phyloP scores from a whole-genome alignment of 2,113 vertebrate genomes.

The Ictalurus punctatus region DNA sequence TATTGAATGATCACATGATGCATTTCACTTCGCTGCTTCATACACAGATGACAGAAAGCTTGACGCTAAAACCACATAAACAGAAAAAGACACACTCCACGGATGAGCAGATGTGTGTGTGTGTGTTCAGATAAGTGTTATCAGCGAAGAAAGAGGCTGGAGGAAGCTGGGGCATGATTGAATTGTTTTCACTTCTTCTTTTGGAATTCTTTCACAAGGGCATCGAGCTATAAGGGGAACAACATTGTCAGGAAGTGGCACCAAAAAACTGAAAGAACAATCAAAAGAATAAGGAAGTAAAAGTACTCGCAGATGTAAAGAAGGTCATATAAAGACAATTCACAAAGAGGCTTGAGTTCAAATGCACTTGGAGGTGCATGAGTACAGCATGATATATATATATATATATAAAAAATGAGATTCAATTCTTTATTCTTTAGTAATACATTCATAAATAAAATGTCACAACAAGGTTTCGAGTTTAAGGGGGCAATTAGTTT shows the following conservation, averaged over 20 bases:
- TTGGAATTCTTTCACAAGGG: slow-evolving; percentile 75
- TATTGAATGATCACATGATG: slow-evolving; percentile 63
- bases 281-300: neutral
- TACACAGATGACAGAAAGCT: slow-evolving; percentile 25
- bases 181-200: slow-evolving; percentile 74
- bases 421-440: neutral
- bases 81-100: slow-evolving; percentile 34
- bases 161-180: neutral
- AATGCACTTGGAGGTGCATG: neutral
- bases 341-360: neutral
- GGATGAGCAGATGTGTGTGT: neutral
- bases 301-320: no score
- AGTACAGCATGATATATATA: no score
- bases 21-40: slow-evolving; percentile 38
- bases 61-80: slow-evolving; percentile 35
- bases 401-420: neutral
- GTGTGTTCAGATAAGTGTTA: slow-evolving; percentile 16
- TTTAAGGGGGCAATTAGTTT: no score
- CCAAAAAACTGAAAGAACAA: neutral
- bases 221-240: slow-evolving; percentile 66
- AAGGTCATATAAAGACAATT: no score
- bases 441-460: neutral
- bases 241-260: neutral
- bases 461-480: no score
- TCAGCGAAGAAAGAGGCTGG: slow-evolving; percentile 27